Base-by-base conservation (phyloP, 2,113 vertebrate genomes). In the Rhizomys pruinosus region DNA sequence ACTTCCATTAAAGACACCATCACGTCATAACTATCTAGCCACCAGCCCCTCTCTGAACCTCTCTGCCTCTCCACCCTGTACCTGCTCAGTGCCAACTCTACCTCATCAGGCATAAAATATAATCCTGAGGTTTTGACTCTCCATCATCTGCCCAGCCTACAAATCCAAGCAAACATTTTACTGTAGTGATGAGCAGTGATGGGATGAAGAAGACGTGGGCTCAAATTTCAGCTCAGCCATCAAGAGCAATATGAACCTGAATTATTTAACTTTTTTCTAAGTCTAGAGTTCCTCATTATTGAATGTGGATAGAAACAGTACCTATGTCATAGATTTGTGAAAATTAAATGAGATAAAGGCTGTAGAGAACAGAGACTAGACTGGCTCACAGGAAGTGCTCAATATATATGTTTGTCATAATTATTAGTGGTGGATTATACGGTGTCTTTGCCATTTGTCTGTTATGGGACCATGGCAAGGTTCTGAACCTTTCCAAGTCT, bases 361-460 rank as follows among this genome's bases (percentile, higher is more conserved):
- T 3, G 39, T 29, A 69, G 34, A 52, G n/a, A 34, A 63, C 3
- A 17, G 82, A 84, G 25, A 63, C 10, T 20, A 39, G 13, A 11
- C 63, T 0, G 42, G 3, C 63, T 27, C n/a, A 12, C 0, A 57
- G n/a, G 0, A 69, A 44, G 8, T 37, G 44, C 7, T 57, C 34
- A 42, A 17, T 17, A 32, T 5, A 29, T 20, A 15, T n/a, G n/a
- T 47, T 52, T 84, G 42, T 74, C 37, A 25, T 37, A 34, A 44
- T 84, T 17, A 84, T 29, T 64, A 68, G 22, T 47, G 66, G 0
- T 69, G 52, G 8, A 39, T 25, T n/a, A n/a, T n/a, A 69, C n/a
- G 68, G 1, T 4, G 19, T 52, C 57, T 87, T 13, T 34, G 39
- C 47, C 9, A 85, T 61, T 61, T 84, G 72, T 42, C 10, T 73